A percentile compares a stretch with the other conserved stretches of the same genome.
Evolutionary conservation across 2,888 invertebrate genomes (phyloP).

Genomic region (Sminthurinus aureus): DNA sequence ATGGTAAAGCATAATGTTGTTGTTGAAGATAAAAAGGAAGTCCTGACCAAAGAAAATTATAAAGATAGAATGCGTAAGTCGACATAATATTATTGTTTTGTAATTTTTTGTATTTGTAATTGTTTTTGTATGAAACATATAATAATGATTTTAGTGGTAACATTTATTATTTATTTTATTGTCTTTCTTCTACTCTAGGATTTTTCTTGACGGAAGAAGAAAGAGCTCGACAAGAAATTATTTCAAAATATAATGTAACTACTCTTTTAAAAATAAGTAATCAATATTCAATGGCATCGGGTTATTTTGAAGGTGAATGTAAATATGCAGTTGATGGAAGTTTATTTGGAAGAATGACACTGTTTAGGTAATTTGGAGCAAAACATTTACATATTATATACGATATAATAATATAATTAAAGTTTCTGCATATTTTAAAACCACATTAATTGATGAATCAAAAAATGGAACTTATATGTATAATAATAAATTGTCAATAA

Average conservation of each 20-base stretch:
- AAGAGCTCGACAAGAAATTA: conserved; percentile 56
- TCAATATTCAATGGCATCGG: conserved; percentile 50
- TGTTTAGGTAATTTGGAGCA: conserved; percentile 52
- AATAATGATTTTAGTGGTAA: too few relatives aligned
- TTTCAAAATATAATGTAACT: conserved; percentile 59
- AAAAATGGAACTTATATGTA: too few relatives aligned
- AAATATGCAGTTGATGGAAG: conserved; percentile 56
- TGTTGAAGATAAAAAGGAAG: conserved; percentile 43
- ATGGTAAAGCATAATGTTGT: conserved; percentile 24
- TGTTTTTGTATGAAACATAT: not conserved
- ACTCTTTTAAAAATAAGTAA: conserved; percentile 51
- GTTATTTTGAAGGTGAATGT: conserved; percentile 56
- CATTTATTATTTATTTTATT: not conserved
- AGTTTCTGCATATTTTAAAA: not conserved
- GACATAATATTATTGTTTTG: too few relatives aligned
- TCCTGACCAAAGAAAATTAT: conserved; percentile 53
- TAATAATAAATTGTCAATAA: not conserved
- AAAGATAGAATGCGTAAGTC: conserved; percentile 58
- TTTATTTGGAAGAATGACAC: conserved; percentile 55
- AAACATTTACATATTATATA: not conserved
- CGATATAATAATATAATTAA: not conserved
- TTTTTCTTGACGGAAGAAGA: conserved; percentile 59
- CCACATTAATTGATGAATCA: too few relatives aligned
- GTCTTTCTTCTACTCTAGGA: conserved; percentile 39
- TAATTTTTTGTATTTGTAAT: too few relatives aligned